A percentile compares a stretch with the other conserved stretches of the same genome.
Evolutionary conservation across 2,797 vertebrate genomes (phyloP).

Genomic region (Myotis pilosus): DNA sequence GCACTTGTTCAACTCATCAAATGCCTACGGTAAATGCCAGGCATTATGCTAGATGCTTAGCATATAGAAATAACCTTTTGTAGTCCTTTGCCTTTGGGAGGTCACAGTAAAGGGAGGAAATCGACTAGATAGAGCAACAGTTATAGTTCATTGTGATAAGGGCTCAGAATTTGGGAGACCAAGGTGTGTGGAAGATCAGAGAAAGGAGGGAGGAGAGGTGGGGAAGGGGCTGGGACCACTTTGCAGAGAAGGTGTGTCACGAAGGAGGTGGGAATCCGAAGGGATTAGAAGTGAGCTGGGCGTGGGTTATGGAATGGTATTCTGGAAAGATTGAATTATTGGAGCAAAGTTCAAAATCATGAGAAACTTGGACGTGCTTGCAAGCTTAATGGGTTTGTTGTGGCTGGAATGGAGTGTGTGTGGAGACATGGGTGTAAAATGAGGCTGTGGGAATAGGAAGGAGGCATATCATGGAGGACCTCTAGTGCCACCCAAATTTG

Average conservation of each 20-base stretch:
- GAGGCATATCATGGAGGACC: not conserved
- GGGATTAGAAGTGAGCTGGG: not conserved
- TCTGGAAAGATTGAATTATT: not conserved
- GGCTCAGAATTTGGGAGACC: not conserved
- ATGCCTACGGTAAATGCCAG: conserved; percentile 7
- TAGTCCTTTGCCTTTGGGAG: not conserved
- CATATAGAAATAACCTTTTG: not conserved
- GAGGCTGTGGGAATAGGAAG: not conserved
- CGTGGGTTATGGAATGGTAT: not conserved
- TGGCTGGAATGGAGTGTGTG: not conserved
- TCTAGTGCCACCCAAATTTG: not conserved
- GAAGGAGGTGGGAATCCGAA: not conserved
- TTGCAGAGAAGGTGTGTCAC: not conserved
- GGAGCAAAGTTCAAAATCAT: not conserved
- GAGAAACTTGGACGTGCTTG: not conserved
- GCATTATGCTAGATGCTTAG: not conserved
- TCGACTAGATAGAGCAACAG: not conserved
- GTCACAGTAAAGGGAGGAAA: not conserved
- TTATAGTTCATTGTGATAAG: not conserved
- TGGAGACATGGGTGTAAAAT: not conserved
- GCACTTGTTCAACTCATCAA: conserved; percentile 14
- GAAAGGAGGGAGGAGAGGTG: not conserved
- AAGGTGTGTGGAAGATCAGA: not conserved
- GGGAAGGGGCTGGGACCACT: not conserved
- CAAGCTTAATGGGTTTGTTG: not conserved